Evolutionary conservation across 2,113 vertebrate genomes (phyloP), one percentile per base, ranked within the genome.

Genomic region (Bujurquina vittata): DNA sequence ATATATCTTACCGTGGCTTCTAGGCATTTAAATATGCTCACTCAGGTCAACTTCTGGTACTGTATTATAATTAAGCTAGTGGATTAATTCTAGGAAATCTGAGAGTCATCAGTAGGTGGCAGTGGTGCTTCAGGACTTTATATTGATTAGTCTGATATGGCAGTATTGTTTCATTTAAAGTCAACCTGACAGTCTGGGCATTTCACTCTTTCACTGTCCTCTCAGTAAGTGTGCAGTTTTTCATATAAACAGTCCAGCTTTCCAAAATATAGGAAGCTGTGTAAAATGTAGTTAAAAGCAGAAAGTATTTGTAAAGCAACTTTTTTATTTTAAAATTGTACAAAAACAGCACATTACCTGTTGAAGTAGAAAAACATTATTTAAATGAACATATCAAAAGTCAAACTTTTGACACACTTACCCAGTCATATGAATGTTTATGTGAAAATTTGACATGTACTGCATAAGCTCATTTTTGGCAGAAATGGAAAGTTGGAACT

Each of bases 51-150:
- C 9, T 52, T 77, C 9, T 1, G 7, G 18, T 26, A 37, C 1
- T 3, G 26, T 54, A 18, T 2, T 10, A 46, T 17, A 2, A 23
- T 55, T 17, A 3, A 23, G 1, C n/a, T 62, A 18, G 12, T 60
- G 1, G 2, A 14, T 77, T 0, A 2, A 46, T 77, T 62, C 4
- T 3, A 55, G 9, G 7, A 62, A 55, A 9, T 83, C 1, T 40
- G 9, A 1, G 12, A 81, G 35, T 49, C 60, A 75, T 85, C 93
- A 91, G 75, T 76, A 94, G 94, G 75, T 92, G 93, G 92, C 93
- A 94, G 85, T 81, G 77, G 65, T 90, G 81, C 60, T 79, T 52
- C 80, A 91, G 60, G 15, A 85, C 84, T 83, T 43, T 5, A 5
- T 26, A 54, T 54, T 20, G 17, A 75, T 60, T 20, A 12, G 10